phyloP scores from a whole-genome alignment of 2,797 vertebrate genomes.

The Lemur catta region DNA sequence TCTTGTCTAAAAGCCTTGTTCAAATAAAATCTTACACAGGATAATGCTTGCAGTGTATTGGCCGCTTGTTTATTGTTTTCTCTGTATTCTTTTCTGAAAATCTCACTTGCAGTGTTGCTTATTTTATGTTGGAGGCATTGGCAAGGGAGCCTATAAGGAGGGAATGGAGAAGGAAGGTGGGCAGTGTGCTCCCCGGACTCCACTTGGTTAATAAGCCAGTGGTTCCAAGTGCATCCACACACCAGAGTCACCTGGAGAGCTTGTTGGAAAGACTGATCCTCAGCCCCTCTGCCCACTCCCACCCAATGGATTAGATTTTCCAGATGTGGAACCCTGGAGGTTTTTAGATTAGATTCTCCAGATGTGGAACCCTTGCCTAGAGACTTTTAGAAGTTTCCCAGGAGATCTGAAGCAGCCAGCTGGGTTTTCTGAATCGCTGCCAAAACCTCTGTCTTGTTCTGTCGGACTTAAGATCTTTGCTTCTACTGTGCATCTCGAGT shows the following conservation, averaged over 20 bases:
- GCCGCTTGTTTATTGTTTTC: neutral
- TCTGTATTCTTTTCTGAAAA: neutral
- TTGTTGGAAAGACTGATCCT: neutral
- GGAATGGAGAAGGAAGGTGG: neutral
- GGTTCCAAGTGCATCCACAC: neutral
- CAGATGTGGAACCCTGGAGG: too few species aligned
- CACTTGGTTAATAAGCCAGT: rapidly evolving
- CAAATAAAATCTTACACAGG: neutral
- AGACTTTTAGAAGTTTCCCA: neutral
- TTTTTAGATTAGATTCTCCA: neutral
- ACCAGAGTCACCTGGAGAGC: neutral
- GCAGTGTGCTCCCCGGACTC: neutral
- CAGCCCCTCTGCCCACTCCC: neutral
- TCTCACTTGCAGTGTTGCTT: neutral
- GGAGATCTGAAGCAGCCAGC: neutral
- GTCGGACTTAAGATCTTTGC: neutral
- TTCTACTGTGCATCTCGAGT: rapidly evolving
- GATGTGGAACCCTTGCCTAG: neutral
- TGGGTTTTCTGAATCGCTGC: neutral
- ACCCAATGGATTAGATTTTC: neutral
- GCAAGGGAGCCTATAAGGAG: neutral
- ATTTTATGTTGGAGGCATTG: neutral
- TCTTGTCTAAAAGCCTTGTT: neutral
- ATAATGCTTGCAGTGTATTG: neutral
- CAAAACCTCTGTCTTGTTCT: neutral